Evolutionary conservation across 2,888 invertebrate species (phyloP).

Genomic region (Andrena flavipes): DNA sequence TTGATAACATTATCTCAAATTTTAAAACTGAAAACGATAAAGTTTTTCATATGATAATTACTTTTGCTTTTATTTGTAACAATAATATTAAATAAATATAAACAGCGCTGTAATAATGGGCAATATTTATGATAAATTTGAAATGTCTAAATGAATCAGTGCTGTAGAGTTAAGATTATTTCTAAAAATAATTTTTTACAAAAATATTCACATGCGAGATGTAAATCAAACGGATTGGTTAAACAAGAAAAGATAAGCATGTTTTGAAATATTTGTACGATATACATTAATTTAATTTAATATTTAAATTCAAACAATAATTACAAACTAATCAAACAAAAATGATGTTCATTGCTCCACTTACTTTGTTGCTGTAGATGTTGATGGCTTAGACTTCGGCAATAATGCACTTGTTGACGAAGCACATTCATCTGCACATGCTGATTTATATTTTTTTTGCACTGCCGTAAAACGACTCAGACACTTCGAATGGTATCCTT

Average conservation of each 20-base stretch:
- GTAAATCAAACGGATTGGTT: background rate
- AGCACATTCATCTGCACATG: background rate
- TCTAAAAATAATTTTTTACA: background rate
- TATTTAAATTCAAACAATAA: no score
- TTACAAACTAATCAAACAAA: background rate
- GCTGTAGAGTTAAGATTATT: background rate
- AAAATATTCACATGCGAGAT: background rate
- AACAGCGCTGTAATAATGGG: background rate
- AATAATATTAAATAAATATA: constrained; percentile 3
- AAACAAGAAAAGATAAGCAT: background rate
- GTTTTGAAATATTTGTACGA: background rate
- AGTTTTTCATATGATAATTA: background rate
- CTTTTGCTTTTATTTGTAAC: background rate
- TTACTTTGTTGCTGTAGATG: constrained; percentile 6
- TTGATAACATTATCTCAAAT: background rate
- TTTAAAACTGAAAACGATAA: no score
- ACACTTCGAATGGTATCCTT: background rate
- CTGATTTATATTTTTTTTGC: background rate
- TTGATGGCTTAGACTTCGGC: background rate
- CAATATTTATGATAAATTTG: constrained; percentile 1
- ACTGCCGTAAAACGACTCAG: constrained; percentile 1
- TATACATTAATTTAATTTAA: background rate
- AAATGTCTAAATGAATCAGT: background rate
- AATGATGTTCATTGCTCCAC: background rate
- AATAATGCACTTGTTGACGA: constrained; percentile 3